Evolutionary conservation across 2,888 invertebrate species (phyloP), one percentile per base, ranked within the genome.

Genomic region (Acrocera orbiculus): DNA sequence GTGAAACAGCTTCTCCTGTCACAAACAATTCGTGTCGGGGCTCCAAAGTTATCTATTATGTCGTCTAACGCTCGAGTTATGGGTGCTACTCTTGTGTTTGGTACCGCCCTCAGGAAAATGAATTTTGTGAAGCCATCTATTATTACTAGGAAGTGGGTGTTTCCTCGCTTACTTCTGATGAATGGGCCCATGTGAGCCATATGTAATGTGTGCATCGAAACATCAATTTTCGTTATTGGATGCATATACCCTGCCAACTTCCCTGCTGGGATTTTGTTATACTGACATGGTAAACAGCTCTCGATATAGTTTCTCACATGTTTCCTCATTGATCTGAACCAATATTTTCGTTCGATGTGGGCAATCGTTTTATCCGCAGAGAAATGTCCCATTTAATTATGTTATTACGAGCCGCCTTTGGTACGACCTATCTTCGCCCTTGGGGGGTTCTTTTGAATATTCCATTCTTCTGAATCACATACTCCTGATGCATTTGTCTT

Each of bases 101-200:
- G 24, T 16, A 25, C 26, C 9, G 31, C n/a, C 16, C 16, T 30
- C 10, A 27, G 5, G 8, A 27, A 27, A 3, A 27, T 27, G 16
- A 27, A 30, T 24, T 24, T 24, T 24, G 24, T n/a, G 4, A 40
- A 50, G 0, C 34, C 44, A 20, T 48, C 47, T 1, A 50, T 43
- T 1, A 46, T 34, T 5, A 41, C 40, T 10, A 46, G 32, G 7
- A 49, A 30, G 16, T 50, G 32, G 4, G 42, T 40, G 28, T 48
- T 47, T 5, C 43, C 40, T 2, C 34, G 37, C 15, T 31, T 42
- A 22, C 45, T 47, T 3, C 37, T 36, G 7, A 46, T 43, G 27
- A 50, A 51, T 4, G 48, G 49, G 0, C 48, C 47, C 2, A 49
- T 28, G 30, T 27, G 27, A 37, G 52, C 52, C 1, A 52, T 27